Conservation (phyloP, 2,888 invertebrate species). For the Dysmachus trigonus region DNA sequence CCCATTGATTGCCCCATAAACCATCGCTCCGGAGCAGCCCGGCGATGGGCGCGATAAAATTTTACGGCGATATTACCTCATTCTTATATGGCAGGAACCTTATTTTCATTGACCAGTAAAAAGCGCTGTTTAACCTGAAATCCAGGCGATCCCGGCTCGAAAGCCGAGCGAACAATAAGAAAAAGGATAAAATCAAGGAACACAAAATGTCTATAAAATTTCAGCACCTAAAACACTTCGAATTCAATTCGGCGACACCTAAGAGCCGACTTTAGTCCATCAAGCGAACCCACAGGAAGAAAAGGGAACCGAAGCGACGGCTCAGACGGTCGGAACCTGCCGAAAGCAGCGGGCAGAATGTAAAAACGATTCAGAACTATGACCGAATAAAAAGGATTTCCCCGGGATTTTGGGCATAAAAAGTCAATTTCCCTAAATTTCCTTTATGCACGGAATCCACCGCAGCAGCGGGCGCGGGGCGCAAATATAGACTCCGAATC, state of each 20-base stretch:
- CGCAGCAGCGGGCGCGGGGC: background rate
- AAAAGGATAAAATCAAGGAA: conserved; percentile 29
- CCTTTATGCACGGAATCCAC: conserved; percentile 33
- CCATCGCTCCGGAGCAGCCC: conserved; percentile 3
- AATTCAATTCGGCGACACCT: conserved; percentile 41
- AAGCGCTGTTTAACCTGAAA: background rate
- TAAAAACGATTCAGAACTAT: conserved; percentile 33
- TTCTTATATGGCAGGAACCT: conserved; percentile 7
- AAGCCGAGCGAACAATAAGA: conserved; percentile 9
- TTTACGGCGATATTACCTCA: conserved; percentile 26
- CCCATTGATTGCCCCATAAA: conserved; percentile 6
- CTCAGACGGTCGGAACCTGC: background rate
- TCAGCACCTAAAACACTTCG: conserved; percentile 31
- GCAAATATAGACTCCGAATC: conserved; percentile 1
- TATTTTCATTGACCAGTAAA: conserved; percentile 36
- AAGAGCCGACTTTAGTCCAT: conserved; percentile 34
- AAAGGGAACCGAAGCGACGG: background rate
- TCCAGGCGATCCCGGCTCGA: background rate
- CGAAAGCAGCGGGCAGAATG: background rate
- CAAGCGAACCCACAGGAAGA: conserved; percentile 18
- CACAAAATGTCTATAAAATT: conserved; percentile 41
- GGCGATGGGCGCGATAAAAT: background rate
- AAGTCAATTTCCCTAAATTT: conserved; percentile 40
- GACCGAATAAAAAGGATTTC: conserved; percentile 40
- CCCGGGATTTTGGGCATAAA: conserved; percentile 37